phyloP scores from a whole-genome alignment of 2,113 vertebrate species.

The Leuciscus idus region DNA sequence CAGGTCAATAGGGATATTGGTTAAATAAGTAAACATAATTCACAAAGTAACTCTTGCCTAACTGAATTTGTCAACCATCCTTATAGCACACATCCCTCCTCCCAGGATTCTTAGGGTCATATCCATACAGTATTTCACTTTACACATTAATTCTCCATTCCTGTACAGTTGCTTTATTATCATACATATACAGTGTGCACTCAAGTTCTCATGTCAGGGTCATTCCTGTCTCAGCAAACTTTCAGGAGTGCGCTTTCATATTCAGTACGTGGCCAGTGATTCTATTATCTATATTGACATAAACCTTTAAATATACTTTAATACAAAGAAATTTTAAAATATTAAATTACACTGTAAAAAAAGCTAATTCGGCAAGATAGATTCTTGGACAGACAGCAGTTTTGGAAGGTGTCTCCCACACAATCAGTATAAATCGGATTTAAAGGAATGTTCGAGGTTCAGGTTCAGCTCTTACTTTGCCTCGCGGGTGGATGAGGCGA shows the following conservation, averaged over 20 bases:
- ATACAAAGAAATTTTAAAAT: background rate
- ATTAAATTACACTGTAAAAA: background rate
- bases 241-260: background rate
- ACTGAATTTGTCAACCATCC: too few species aligned
- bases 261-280: background rate
- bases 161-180: background rate
- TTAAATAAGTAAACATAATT: too few species aligned
- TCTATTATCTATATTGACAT: conserved; percentile 7
- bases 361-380: background rate
- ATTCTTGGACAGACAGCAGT: background rate
- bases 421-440: background rate
- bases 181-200: background rate
- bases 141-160: background rate
- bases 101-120: background rate
- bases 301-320: conserved; percentile 25
- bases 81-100: background rate
- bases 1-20: too few species aligned
- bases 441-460: conserved; percentile 5
- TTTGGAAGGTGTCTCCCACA: background rate
- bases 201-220: background rate
- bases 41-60: too few species aligned
- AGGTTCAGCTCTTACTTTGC: background rate
- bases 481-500: background rate
- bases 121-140: background rate
- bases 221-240: background rate